A percentile compares a stretch with the other conserved stretches of the same genome.
phyloP scores from a whole-genome alignment of 2,888 invertebrate genomes.

The Xanthorhoe designata region DNA sequence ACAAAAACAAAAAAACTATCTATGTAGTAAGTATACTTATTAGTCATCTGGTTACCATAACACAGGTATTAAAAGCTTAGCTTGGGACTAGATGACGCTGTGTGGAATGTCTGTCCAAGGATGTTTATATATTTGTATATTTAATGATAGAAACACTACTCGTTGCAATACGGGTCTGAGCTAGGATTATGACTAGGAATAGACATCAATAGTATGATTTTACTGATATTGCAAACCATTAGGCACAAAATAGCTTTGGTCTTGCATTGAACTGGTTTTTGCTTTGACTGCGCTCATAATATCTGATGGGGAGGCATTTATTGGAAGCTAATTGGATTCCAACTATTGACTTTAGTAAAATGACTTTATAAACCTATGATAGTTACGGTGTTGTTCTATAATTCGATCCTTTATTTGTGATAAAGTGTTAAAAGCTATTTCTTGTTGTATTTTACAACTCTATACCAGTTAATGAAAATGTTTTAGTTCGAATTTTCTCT shows the following conservation, averaged over 20 bases:
- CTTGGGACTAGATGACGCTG: no score
- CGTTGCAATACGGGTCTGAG: neutral
- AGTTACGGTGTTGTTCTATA: no score
- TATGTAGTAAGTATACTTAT: no score
- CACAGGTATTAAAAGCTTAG: no score
- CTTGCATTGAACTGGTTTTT: neutral
- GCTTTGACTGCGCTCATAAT: neutral
- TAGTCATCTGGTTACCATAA: no score
- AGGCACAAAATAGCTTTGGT: neutral
- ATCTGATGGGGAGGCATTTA: neutral
- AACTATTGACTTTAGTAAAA: neutral
- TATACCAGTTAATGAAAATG: no score
- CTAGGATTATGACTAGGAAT: neutral
- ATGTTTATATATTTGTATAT: no score
- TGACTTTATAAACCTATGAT: no score
- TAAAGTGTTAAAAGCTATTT: no score
- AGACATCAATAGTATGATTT: neutral
- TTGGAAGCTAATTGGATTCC: neutral
- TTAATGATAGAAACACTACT: neutral
- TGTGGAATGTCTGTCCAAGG: no score
- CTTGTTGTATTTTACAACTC: no score
- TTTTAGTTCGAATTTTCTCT: constrained; percentile 7
- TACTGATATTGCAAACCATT: constrained; percentile 2
- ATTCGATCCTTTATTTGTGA: neutral
- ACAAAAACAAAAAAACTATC: no score